These are phyloP conservation scores for Chydorus sphaericus DNA, from an alignment of 2,888 invertebrate genomes.

Conservation along the genomic window DNA sequence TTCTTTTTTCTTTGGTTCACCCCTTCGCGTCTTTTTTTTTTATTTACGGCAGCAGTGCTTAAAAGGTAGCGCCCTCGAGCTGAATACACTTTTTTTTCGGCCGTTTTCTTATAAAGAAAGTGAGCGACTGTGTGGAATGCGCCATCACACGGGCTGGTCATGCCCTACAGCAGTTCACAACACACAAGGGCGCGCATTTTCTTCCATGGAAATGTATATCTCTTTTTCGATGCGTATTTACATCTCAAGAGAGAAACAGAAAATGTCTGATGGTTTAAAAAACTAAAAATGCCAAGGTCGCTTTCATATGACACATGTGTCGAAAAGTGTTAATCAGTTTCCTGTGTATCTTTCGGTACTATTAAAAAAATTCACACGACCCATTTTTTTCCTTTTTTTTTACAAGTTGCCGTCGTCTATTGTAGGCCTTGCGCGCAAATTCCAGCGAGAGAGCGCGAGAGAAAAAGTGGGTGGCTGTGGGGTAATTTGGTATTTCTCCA, in stretches of 20 bases:
- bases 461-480: neutral
- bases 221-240: no score
- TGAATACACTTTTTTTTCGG: no score
- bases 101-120: slow-evolving; percentile 1
- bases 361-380: neutral
- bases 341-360: neutral
- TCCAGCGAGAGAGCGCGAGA: neutral
- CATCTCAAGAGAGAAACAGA: no score
- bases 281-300: neutral
- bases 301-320: neutral
- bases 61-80: no score
- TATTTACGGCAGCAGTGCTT: no score
- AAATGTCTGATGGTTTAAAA: neutral
- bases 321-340: neutral
- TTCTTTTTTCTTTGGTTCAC: no score
- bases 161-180: slow-evolving; percentile 8
- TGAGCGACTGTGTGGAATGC: neutral
- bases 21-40: no score
- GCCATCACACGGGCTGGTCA: neutral
- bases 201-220: no score
- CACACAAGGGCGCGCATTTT: no score
- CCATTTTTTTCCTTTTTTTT: neutral
- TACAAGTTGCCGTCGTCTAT: neutral
- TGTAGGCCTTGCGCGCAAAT: neutral
- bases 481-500: neutral